Evolutionary conservation across 2,888 invertebrate species (phyloP).

Genomic region (Napeogenes sylphis): DNA sequence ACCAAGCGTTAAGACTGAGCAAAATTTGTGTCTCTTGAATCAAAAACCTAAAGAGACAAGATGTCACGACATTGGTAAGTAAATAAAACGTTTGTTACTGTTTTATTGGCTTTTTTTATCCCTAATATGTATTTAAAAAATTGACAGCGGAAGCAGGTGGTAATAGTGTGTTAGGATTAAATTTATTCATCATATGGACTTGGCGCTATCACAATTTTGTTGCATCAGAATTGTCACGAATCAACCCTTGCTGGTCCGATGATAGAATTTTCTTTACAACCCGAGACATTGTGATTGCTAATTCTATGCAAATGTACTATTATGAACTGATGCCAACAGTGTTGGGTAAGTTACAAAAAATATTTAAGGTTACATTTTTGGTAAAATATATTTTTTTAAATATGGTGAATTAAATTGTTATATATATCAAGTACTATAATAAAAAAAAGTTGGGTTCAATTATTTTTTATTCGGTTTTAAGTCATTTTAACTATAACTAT

Average conservation of each 20-base stretch:
- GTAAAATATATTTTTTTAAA: background rate
- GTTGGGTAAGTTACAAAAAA: conserved; percentile 38
- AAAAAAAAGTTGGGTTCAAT: too few species aligned
- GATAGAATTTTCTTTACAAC: conserved; percentile 42
- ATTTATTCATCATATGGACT: conserved; percentile 41
- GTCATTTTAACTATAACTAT: too few species aligned
- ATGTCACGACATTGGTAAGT: conserved; percentile 49
- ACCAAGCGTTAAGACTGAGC: conserved; percentile 30
- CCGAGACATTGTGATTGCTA: conserved; percentile 48
- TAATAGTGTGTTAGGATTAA: conserved; percentile 36
- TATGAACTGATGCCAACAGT: conserved; percentile 42
- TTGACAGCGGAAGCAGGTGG: conserved; percentile 34
- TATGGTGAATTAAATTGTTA: too few species aligned
- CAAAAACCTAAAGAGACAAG: conserved; percentile 42
- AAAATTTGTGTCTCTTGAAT: conserved; percentile 37
- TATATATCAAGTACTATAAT: too few species aligned
- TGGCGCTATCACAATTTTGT: conserved; percentile 47
- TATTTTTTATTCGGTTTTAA: too few species aligned
- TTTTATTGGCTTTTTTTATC: background rate
- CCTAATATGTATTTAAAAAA: background rate
- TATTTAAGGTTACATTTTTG: background rate
- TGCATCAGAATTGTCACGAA: conserved; percentile 34
- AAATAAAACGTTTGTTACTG: background rate
- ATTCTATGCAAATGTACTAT: conserved; percentile 38
- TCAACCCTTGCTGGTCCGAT: conserved; percentile 51